Base-by-base conservation (phyloP, 2,888 invertebrate species). In the Dichetophora obliterata region DNA sequence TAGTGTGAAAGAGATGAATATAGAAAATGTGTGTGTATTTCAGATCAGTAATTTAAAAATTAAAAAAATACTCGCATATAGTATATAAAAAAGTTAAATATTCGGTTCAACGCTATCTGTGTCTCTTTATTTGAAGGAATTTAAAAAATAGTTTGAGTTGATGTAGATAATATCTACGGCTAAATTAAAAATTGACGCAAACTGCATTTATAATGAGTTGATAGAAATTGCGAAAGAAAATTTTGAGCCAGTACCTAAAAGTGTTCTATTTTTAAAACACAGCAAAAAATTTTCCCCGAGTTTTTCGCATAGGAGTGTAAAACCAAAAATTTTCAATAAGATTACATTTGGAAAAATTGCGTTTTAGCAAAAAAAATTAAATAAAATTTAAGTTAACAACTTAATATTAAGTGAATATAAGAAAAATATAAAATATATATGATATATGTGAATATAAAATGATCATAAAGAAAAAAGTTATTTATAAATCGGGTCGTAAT, bases 251-350 rank as follows among this genome's bases (percentile, higher is more conserved):
- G 82, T 84, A 54, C 65, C 72, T 82, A 82, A 83, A 80, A 82
- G 79, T 84, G 83, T 86, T 85, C 86, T 87, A 87, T 87, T 87
- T 87, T 82, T 87, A 87, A 83, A 86, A 85, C 85, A 84, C 79
- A 87, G 88, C 86, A 83, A 87, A 86, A 82, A 81, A 77, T 76
- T 86, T 83, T 83, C 79, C 37, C 54, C 59, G 48, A 78, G 80
- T 78, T 81, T 81, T 75, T 80, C 48, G 31, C 31, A 27, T 79
- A 78, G 77, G 76, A 80, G 80, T 83, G 82, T 82, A 83, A 81
- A 81, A 83, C 86, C 81, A 82, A 82, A 85, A 82, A 78, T 73
- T 77, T 65, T 76, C 77, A 59, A 43, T 14, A 43, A 22, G 37
- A 37, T 24, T 59, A 19, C 16, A 69, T 59, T 74, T 16, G 19